These are phyloP conservation scores for Psephotus haematonotus DNA, from an alignment of 2,113 vertebrate genomes.

Conservation along the genomic window DNA sequence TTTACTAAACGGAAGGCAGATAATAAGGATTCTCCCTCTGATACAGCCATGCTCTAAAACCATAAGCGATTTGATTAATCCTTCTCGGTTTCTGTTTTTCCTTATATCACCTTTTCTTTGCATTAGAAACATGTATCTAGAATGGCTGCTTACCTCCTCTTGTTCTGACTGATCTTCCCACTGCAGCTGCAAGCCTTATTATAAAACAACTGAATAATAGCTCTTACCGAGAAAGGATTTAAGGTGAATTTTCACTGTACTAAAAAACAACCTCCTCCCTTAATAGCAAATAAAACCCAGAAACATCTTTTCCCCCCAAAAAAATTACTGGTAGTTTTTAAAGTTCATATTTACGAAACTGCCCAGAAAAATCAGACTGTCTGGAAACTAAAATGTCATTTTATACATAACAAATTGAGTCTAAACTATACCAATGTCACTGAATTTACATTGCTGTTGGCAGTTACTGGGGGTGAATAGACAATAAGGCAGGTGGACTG, in stretches of 20 bases:
- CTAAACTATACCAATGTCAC: not conserved
- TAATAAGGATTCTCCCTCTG: not conserved
- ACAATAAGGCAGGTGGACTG: not conserved
- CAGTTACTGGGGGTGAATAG: not conserved
- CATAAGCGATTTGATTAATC: not conserved
- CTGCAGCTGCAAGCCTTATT: not conserved
- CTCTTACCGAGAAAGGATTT: not conserved
- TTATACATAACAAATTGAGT: not conserved
- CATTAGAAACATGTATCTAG: not conserved
- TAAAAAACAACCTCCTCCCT: not conserved
- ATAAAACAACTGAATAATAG: not conserved
- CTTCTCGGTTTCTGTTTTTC: not conserved
- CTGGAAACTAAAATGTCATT: not conserved
- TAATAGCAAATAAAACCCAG: not conserved
- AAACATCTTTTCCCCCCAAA: rapidly evolving
- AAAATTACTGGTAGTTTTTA: not conserved
- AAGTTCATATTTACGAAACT: not conserved
- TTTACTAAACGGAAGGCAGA: not conserved
- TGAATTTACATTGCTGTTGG: not conserved
- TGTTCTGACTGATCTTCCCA: not conserved
- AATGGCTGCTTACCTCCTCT: not conserved
- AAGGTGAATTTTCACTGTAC: not conserved
- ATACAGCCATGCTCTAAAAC: not conserved
- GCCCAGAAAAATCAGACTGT: not conserved
- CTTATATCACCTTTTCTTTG: not conserved